Base-by-base conservation (phyloP, 1,140 invertebrate genomes). In the Marisa cornuarietis region DNA sequence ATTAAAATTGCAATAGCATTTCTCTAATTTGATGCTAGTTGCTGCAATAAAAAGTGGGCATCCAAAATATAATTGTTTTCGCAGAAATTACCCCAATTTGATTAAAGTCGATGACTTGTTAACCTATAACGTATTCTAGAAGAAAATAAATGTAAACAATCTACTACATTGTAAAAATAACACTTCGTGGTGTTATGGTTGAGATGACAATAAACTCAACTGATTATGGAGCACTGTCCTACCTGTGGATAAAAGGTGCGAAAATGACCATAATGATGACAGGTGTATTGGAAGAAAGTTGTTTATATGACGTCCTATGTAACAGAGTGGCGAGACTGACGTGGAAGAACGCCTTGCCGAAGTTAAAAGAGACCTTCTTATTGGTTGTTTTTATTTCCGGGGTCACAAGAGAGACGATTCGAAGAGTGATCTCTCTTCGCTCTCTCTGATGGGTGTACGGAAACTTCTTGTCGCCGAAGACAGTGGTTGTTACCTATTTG, bases 241-340 rank as follows among this genome's bases (percentile, higher is more conserved):
- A 77, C 76, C 76, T 77, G 76, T 68, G 31, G 26, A 51, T 51
- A 7, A 68, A 8, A 42, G 52, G 22, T n/a, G 31, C 16, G 42
- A 54, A 77, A 68, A 52, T 54, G 42, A 31, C 20, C 76, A 77
- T 77, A 26, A 77, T 69, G 76, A 49, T 20, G 24, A 24, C 76
- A 68, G 76, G 65, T 49, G 22, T 65, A 10, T 26, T 8, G 22
- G 42, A 31, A 10, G 65, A 2, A 31, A 42, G 7, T 69, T 42
- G 1, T 24, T 10, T 54, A 14, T 51, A 6, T 76, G 62, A 77
- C 76, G 52, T 51, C 65, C 51, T 52, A 52, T 54, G 20, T 26
- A 58, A 65, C 52, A 42, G 76, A 65, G 63, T 77, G 76, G 76
- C 65, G 54, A 77, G 68, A 77, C 66, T 77, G 76, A 77, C 76